Evolutionary conservation across 2,888 invertebrate genomes (phyloP), one percentile per base, ranked within the genome.

Genomic region (Eutolmus rufibarbis): DNA sequence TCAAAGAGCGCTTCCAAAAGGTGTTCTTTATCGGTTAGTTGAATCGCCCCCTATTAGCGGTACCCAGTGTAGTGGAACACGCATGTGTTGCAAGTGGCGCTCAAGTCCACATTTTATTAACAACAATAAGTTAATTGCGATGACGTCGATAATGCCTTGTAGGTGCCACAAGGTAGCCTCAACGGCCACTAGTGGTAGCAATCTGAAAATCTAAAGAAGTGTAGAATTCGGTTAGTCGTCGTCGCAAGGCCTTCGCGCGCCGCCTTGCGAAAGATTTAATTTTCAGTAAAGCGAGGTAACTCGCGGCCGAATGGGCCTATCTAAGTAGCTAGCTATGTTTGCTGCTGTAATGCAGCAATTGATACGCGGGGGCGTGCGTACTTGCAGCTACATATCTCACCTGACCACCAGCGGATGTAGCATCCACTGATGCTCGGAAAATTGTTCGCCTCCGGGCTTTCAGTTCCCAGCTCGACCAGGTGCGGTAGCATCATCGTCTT

Each of bases 371-470:
- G 31, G 81, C 56, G 81, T 81, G 81, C 34, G 81, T 81, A 28
- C 31, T 2, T 56, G 31, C 28, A 81, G 46, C 37, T 8, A 51
- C 81, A 81, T 34, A 51, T 37, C 56, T 81, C 81, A 81, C 56
- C 46, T 56, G 56, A 66, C 28, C 56, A 43, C 56, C 31, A 51
- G 34, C 81, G 81, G 81, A 81, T 81, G 81, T 51, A 56, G 16
- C 28, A 28, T 66, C 81, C 81, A 81, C 51, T 81, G 56, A 56
- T 46, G 56, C 81, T 81, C 43, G 81, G 81, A 81, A 81, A 81
- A 81, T 81, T 81, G 81, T n/a, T 81, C n/a, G 81, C 81, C 81
- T 81, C 81, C 81, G 56, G 81, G 34, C 56, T 81, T 56, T 31
- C 23, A 81, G 81, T 81, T 81, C 56, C 51, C 23, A 51, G 12